Base-by-base conservation (phyloP, 2,797 vertebrate genomes). In the Cyprinodon diabolis region DNA sequence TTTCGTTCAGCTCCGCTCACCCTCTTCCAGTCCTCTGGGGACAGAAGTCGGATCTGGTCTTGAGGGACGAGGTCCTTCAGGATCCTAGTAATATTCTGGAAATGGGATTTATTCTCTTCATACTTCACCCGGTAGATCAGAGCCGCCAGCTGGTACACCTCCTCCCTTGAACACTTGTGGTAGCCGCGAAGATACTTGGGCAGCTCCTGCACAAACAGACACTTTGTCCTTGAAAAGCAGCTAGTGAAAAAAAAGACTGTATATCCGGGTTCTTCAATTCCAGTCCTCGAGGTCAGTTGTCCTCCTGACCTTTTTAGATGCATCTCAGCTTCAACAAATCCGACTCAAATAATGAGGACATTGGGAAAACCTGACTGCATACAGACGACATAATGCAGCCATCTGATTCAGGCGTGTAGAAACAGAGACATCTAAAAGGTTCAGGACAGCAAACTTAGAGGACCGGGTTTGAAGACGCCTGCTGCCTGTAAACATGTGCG, bases 101-200 rank as follows among this genome's bases (percentile, higher is more conserved):
- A 97, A 83, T 97, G 96, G 49, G 96, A 96, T 79, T 97, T 98
- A 86, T 99, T 98, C 6, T 99, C 97, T 79, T 99, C 97, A 48
- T 96, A 98, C 91, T 97, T 98, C 80, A 97, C 98, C 47, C 96
- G 92, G 87, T 98, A 99, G 95, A 99, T 97, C 67, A 99, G 95
- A 0, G 98, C 97, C 0, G 93, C 98, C 82, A 99, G 77, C 93
- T 98, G 97, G 79, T 97, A 89, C 78, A 97, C 95, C 75, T 99
- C 97, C 69, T 99, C 98, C 63, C 94, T 95, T 0, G 94, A 94
- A 90, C 97, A 99, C 92, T 96, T 97, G 91, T 99, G 98, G 94
- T 99, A 99, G 67, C 98, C 97, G 0, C 98, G 96, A 75, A 99
- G 95, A 78, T 99, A 99, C 84, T 99, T 99, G 0, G 98, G 98